Evolutionary conservation across 2,113 vertebrate genomes (phyloP), one percentile per base, ranked within the genome.

Genomic region (Thinocorus orbignyianus): DNA sequence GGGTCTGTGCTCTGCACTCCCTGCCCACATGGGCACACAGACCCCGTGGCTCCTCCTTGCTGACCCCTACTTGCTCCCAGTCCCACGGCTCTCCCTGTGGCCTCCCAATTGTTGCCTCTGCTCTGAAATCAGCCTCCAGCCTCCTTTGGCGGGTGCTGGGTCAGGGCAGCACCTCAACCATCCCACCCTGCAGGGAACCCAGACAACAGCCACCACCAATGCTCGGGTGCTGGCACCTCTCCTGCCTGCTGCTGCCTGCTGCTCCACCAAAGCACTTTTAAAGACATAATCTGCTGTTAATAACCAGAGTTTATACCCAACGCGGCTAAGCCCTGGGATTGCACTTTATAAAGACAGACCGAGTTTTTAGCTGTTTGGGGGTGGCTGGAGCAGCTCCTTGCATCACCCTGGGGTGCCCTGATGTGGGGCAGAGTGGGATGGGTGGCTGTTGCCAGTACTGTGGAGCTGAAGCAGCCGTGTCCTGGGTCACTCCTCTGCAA

Each of bases 11-110:
- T n/a, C 72, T n/a, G 64, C 73, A 16, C 2, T 6, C 16, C 13
- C 25, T 58, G 51, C 69, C 81, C 3, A 7, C 0, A 0, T 17
- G 3, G 5, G 17, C 54, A 42, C 52, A 55, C 0, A 5, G 62
- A 80, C 28, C n/a, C 52, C 1, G 26, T 28, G 0, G 30, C 85
- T 95, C 26, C 20, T 93, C 65, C 51, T 81, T 7, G 1, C 5
- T 28, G 28, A 35, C 2, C 70, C 84, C 64, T 49, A 69, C 41
- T 46, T 19, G 9, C 65, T 87, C 8, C 62, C 2, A 0, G 28
- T 26, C 54, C 48, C 46, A 13, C 1, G 1, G 69, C 39, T 78
- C 71, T 84, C 26, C 54, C 73, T 3, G 1, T 15, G 7, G 30
- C 85, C 66, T 81, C 42, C 39, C 73, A 42, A 79, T 82, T 85